A percentile compares a stretch with the other conserved stretches of the same genome.
Conservation (phyloP, 2,888 invertebrate genomes). For the Habroteleia sp. region DNA sequence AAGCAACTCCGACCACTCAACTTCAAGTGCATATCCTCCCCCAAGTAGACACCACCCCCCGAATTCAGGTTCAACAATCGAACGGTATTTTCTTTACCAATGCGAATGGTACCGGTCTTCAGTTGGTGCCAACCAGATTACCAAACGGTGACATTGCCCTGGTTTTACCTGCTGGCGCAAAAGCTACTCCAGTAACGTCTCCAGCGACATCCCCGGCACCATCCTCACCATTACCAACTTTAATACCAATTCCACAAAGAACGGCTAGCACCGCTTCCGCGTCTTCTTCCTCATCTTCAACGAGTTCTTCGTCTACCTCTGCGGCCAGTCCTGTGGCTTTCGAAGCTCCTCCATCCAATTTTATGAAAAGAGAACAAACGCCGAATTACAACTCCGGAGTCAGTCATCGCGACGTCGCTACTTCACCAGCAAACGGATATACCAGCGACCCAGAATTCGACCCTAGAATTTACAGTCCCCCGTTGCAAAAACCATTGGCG, state of each 20-base stretch:
- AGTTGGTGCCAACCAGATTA: conserved; percentile 90
- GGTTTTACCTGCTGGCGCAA: conserved; percentile 86
- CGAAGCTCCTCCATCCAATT: conserved; percentile 82
- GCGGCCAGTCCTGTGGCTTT: conserved; percentile 81
- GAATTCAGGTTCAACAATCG: conserved; percentile 79
- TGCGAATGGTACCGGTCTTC: conserved; percentile 87
- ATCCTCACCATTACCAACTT: conserved; percentile 84
- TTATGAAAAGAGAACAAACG: conserved; percentile 78
- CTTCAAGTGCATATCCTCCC: conserved; percentile 84
- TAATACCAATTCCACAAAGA: conserved; percentile 89
- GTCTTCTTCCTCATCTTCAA: conserved; percentile 82
- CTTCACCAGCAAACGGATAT: conserved; percentile 79
- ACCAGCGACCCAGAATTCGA: conserved; percentile 78
- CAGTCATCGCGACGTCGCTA: conserved; percentile 82
- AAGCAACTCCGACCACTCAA: conserved; percentile 80
- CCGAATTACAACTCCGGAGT: conserved; percentile 70
- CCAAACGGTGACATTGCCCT: conserved; percentile 92
- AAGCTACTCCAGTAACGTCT: conserved; percentile 81
- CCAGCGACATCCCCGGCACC: conserved; percentile 80
- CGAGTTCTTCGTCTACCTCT: conserved; percentile 80
- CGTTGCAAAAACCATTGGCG: conserved; percentile 85
- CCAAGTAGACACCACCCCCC: conserved; percentile 76
- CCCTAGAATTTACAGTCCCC: conserved; percentile 80
- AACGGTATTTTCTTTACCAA: conserved; percentile 86
- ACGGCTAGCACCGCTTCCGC: conserved; percentile 88